Evolutionary conservation across 2,888 invertebrate genomes (phyloP), one percentile per base, ranked within the genome.

Genomic region (Hipparchia semele): DNA sequence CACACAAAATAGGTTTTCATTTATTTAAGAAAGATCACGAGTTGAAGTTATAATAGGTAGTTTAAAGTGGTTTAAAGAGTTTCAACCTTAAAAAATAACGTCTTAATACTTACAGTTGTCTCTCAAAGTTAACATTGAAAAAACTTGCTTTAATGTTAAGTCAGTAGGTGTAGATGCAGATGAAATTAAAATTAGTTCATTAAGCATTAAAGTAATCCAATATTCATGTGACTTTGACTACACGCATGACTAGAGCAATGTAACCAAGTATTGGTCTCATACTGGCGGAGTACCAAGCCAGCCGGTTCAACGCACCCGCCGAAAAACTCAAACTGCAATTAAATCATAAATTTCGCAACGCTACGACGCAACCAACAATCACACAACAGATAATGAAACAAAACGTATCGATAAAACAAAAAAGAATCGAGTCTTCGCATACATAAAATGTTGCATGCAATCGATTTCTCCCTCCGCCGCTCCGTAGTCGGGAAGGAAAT

Each of bases 321-420:
- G 83, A 81, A 82, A 82, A 83, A 79, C 77, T 82, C 82, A 88
- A 87, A 86, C 83, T 80, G 87, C 92, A 93, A 93, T 93, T 93
- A 93, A 93, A 92, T 90, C 91, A 92, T 93, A 93, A 92, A 93
- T 92, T 90, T 88, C 86, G 84, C 88, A 88, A 88, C 90, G 91
- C 88, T 88, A 83, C 87, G 83, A 85, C 86, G 87, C 87, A 92
- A 91, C 92, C 91, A 87, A 92, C 92, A 92, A 93, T 92, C 92
- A 92, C 87, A 90, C 88, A 86, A 86, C 88, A 88, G 89, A 92
- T 90, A 91, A 91, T 90, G 88, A 88, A 90, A 91, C 89, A 90
- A 89, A 91, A 90, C 85, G 88, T 89, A 89, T 87, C 86, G 86
- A 85, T 82, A 83, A 79, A 81, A 13, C 79, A 81, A 82, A 80